Evolutionary conservation across 1,140 invertebrate species (phyloP), one percentile per base, ranked within the genome.

Genomic region (Ostrea edulis): DNA sequence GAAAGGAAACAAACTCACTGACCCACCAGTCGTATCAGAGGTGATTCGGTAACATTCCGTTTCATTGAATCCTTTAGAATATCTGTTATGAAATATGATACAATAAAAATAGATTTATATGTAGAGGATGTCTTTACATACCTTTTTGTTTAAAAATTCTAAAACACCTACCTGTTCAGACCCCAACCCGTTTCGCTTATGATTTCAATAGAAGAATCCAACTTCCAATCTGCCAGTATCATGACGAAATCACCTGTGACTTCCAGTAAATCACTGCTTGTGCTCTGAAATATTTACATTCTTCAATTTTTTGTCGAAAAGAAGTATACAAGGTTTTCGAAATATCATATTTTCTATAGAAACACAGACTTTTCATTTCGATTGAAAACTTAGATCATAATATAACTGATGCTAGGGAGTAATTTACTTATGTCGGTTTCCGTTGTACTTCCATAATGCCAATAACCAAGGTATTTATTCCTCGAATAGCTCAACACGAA

Each of bases 61-160:
- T 82, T 87, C 86, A 62, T 87, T 87, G 12, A 87, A 87, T 20
- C 77, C 86, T 9, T 82, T 58, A n/a, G 77, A 82, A 62, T 53
- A 87, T 0, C 86, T 87, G 77, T 12, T 51, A 86, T 8, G 14
- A 52, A 62, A 82, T 9, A 44, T 3, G 29, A 44, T 5, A 9
- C 12, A 77, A 35, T 77, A 12, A 3, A 29, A 0, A 22, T 44
- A 2, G 35, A 44, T 44, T 44, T 44, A 5, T 44, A 44, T 44
- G 35, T 44, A 5, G 35, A 44, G n/a, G n/a, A 1, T 44, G 35
- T 44, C 17, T 55, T 12, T 55, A 55, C 54, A 55, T 55, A 55
- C 54, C 35, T 44, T 44, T 44, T 44, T 44, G 35, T 2, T 5
- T 20, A 7, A 62, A 20, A 62, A n/a, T 58, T 0, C 2, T 58